Evolutionary conservation across 2,888 invertebrate species (phyloP).

Genomic region (Quadroppia sp.): DNA sequence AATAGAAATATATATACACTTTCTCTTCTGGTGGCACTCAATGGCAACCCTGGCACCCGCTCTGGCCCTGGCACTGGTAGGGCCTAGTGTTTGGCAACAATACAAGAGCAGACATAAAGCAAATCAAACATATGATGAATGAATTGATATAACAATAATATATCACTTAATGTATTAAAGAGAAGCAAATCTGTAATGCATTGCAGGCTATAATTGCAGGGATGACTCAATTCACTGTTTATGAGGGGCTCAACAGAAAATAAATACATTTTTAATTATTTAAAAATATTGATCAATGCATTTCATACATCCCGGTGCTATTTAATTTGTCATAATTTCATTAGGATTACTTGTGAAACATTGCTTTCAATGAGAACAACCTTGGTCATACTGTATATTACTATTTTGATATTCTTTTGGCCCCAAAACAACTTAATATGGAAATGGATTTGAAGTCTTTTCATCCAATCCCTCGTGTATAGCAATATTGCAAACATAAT

Average conservation of each 20-base stretch:
- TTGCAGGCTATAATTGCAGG: not conserved
- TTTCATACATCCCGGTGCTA: too few relatives aligned
- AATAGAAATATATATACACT: constrained; percentile 29
- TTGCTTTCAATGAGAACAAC: too few relatives aligned
- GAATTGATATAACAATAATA: constrained; percentile 20
- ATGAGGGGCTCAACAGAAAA: too few relatives aligned
- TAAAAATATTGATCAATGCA: too few relatives aligned
- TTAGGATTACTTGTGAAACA: too few relatives aligned
- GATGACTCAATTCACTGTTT: too few relatives aligned
- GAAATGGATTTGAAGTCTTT: constrained; percentile 25
- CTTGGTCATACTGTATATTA: too few relatives aligned
- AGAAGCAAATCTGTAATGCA: constrained; percentile 25
- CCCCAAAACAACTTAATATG: constrained; percentile 37
- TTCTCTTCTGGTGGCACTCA: not conserved
- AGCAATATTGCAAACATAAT: constrained; percentile 22
- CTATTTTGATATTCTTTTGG: constrained; percentile 35
- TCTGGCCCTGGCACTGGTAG: not conserved
- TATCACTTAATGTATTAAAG: constrained; percentile 3
- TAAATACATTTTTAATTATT: too few relatives aligned
- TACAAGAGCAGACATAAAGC: not conserved
- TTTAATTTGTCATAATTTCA: too few relatives aligned
- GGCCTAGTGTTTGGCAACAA: not conserved
- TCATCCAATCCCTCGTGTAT: constrained; percentile 7
- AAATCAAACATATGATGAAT: constrained; percentile 25
- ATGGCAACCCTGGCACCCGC: too few relatives aligned